Evolutionary conservation across 2,888 invertebrate genomes (phyloP), one percentile per base, ranked within the genome.

Genomic region (Coelogynopora nodosa): DNA sequence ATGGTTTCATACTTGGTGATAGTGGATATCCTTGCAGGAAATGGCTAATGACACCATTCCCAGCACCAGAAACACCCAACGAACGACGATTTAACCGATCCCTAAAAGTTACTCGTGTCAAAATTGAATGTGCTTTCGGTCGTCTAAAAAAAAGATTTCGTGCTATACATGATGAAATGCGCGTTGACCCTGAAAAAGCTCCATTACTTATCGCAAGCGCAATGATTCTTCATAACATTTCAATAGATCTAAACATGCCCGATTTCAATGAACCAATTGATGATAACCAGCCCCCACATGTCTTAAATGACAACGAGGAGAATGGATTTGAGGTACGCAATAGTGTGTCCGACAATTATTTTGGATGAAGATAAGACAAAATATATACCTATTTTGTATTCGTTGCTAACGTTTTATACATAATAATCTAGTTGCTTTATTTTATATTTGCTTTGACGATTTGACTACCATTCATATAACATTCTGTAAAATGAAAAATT

Each of bases 321-420:
- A 49, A 49, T 49, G 49, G 49, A 49, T 49, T 49, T 49, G 49
- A 49, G 49, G 18, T 49, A 49, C 49, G 49, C 49, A 49, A 49
- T 49, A 49, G 49, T 49, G 49, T 49, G 49, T 49, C 49, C 49
- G 49, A 49, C 49, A 49, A 49, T 49, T 49, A 49, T 49, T 74
- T 74, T 74, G 74, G 74, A 74, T 74, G 74, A 74, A 74, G 23
- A 13, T 74, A 74, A 23, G 74, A 74, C 74, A 74, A 74, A 74
- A 74, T 74, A 74, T 74, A 74, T 74, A 74, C 74, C 27, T 74
- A 74, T 74, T 74, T 74, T 74, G 74, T 74, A 74, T 74, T 74
- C 74, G 10, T 74, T 74, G 23, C 74, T 74, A 74, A 74, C 74
- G 74, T 74, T 74, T 74, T 74, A 74, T 74, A 74, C 74, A 13